phyloP scores from a whole-genome alignment of 2,888 invertebrate species.

The Cremastinae sp. region DNA sequence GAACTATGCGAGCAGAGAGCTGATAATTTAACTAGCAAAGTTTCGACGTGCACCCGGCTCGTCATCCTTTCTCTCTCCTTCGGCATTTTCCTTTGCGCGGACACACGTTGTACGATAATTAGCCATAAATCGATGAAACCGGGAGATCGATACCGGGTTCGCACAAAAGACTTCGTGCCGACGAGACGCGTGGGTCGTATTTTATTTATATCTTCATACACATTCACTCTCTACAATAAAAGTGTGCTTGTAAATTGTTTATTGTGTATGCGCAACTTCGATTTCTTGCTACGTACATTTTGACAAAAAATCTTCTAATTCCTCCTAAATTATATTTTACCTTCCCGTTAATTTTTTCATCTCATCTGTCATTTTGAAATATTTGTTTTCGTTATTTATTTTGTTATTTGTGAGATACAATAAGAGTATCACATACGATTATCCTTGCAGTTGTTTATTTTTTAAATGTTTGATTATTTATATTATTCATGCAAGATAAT shows the following conservation, averaged over 20 bases:
- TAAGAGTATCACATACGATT: too few species aligned
- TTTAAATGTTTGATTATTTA: neutral
- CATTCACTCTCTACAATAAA: conserved; percentile 11
- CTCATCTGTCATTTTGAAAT: too few species aligned
- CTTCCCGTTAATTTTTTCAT: too few species aligned
- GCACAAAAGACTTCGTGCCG: conserved; percentile 60
- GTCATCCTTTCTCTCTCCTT: conserved; percentile 54
- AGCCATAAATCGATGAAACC: conserved; percentile 68
- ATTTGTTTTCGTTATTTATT: too few species aligned
- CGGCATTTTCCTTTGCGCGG: conserved; percentile 14
- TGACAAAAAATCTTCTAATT: too few species aligned
- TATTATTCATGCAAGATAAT: neutral
- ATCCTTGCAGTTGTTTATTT: too few species aligned
- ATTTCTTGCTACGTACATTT: conserved; percentile 41
- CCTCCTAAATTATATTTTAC: too few species aligned
- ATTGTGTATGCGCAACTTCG: conserved; percentile 49
- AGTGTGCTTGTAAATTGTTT: conserved; percentile 46
- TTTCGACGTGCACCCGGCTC: conserved; percentile 54
- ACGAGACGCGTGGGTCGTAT: conserved; percentile 55
- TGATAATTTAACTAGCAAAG: conserved; percentile 5
- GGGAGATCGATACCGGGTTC: conserved; percentile 59
- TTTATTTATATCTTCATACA: neutral
- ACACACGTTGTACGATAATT: conserved; percentile 65
- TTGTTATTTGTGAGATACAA: too few species aligned
- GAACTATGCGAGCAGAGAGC: conserved; percentile 32